Percentiles rank a stretch among this genome's conserved stretches.
These are phyloP conservation scores for Nymphalis urticae DNA, from an alignment of 2,888 invertebrate species.

Conservation along the genomic window DNA sequence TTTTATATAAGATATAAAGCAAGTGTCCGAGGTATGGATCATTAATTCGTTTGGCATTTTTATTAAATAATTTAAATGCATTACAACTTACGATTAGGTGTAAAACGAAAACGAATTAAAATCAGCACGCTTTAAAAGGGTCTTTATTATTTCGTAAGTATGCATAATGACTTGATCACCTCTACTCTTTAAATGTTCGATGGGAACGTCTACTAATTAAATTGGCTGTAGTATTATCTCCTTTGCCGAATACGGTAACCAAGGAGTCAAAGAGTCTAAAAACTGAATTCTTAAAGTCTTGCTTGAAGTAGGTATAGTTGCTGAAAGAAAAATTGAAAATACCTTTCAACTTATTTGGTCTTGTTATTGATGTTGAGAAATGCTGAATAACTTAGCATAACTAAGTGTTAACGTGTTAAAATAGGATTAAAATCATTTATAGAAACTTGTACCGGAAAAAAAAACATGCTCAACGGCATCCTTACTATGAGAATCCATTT, in stretches of 20 bases:
- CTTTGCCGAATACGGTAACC: conserved; percentile 59
- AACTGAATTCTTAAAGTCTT: conserved; percentile 59
- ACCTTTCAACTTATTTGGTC: conserved; percentile 53
- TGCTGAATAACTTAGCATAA: conserved; percentile 53
- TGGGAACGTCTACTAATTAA: conserved; percentile 66
- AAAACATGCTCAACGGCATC: neutral
- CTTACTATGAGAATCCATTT: neutral
- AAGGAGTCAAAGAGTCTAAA: conserved; percentile 59
- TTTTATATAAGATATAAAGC: conserved; percentile 15
- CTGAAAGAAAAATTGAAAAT: conserved; percentile 60
- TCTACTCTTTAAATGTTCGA: conserved; percentile 46
- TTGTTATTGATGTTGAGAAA: conserved; percentile 57
- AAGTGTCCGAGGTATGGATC: conserved; percentile 17
- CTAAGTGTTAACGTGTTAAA: conserved; percentile 58
- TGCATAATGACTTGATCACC: conserved; percentile 69
- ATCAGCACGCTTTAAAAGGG: conserved; percentile 35
- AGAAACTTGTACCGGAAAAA: conserved; percentile 12
- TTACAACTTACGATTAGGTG: conserved; percentile 42
- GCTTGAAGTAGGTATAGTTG: conserved; percentile 50
- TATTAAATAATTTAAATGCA: conserved; percentile 40
- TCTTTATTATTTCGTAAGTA: conserved; percentile 60
- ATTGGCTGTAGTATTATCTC: conserved; percentile 59
- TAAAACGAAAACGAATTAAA: conserved; percentile 43
- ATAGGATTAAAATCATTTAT: conserved; percentile 50
- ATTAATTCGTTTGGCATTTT: conserved; percentile 29